A percentile compares a stretch with the other conserved stretches of the same genome.
Evolutionary conservation across 1,140 invertebrate species (phyloP).

Genomic region (Muscidifurax raptorellus): DNA sequence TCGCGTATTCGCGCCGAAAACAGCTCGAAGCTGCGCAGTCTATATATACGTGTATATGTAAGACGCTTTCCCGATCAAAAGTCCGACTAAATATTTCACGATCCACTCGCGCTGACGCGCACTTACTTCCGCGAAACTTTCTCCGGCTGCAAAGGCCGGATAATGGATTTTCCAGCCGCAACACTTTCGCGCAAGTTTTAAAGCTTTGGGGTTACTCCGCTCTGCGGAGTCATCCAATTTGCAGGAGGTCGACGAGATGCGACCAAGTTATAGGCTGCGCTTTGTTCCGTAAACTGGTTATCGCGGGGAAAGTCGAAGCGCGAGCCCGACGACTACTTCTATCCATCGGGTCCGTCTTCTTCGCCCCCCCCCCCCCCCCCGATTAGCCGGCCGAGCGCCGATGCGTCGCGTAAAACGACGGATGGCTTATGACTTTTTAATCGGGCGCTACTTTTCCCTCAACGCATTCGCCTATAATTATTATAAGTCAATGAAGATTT

Average conservation of each 20-base stretch:
- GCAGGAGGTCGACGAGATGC: background rate
- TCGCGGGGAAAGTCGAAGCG: background rate
- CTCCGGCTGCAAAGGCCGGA: background rate
- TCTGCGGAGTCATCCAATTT: background rate
- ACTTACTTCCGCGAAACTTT: slow-evolving; percentile 31
- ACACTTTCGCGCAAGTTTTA: slow-evolving; percentile 20
- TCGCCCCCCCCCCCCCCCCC: too few relatives aligned
- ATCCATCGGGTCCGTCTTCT: slow-evolving; percentile 1
- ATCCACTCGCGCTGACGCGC: background rate
- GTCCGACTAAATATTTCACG: slow-evolving; percentile 38
- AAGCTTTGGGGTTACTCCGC: background rate
- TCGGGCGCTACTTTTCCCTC: too few relatives aligned
- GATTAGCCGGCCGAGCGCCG: slow-evolving; percentile 1
- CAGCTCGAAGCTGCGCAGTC: background rate
- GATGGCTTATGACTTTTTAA: too few relatives aligned
- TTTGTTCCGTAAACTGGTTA: background rate
- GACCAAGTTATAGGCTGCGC: background rate
- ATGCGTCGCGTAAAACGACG: background rate
- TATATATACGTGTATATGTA: too few relatives aligned
- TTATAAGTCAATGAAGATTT: too few relatives aligned
- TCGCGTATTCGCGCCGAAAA: too few relatives aligned
- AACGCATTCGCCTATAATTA: too few relatives aligned
- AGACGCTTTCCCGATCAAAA: slow-evolving; percentile 20
- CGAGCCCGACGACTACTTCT: background rate
- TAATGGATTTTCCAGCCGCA: slow-evolving; percentile 41